These are phyloP conservation scores for Xiphorhynchus elegans DNA, from an alignment of 2,113 vertebrate species.

Conservation along the genomic window DNA sequence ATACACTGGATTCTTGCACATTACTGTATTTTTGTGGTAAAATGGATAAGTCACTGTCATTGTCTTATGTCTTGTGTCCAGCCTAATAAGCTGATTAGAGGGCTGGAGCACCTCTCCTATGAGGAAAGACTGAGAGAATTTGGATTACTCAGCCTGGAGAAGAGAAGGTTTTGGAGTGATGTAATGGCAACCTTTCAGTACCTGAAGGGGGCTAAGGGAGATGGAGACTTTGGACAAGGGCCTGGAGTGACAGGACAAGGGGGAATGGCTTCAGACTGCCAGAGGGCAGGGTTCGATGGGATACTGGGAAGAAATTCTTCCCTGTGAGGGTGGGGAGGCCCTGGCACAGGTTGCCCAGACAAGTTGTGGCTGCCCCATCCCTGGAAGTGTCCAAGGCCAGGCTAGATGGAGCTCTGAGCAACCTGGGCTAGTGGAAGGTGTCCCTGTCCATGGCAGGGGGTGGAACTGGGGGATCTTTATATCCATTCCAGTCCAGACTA, in stretches of 20 bases:
- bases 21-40: not conserved
- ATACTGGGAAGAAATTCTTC: not conserved
- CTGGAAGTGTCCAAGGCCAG: not conserved
- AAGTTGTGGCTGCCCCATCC: not conserved
- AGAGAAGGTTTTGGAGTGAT: not conserved
- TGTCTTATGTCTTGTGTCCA: not conserved
- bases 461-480: not conserved
- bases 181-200: not conserved
- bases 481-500: fast-evolving
- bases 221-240: not conserved
- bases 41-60: not conserved
- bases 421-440: not conserved
- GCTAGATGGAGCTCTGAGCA: not conserved
- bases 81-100: not conserved
- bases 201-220: not conserved
- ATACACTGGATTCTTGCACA: fast-evolving
- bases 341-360: not conserved
- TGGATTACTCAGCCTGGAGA: not conserved
- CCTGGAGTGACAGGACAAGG: not conserved
- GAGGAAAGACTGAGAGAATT: not conserved
- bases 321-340: not conserved
- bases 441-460: not conserved
- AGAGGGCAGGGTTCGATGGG: not conserved
- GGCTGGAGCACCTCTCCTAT: not conserved
- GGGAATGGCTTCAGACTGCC: not conserved